phyloP scores from a whole-genome alignment of 1,140 invertebrate species.

The Dendroctonus valens region DNA sequence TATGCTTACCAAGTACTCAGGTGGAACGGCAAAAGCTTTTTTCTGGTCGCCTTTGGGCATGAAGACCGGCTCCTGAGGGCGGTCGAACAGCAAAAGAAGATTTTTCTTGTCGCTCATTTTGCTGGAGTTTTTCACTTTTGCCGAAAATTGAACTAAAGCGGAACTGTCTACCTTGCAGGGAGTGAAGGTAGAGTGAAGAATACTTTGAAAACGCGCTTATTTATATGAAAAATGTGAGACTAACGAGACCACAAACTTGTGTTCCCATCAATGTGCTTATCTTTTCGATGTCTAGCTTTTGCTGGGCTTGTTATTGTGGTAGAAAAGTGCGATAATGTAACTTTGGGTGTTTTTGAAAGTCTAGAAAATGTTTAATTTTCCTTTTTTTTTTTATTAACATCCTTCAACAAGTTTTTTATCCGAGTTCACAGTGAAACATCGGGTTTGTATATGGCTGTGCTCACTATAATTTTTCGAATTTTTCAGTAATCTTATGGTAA shows the following conservation, averaged over 20 bases:
- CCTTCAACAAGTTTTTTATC: too few species aligned
- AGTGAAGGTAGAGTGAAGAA: neutral
- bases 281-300: too few species aligned
- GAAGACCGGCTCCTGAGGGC: constrained; percentile 71
- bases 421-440: too few species aligned
- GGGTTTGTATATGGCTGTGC: too few species aligned
- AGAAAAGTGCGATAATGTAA: too few species aligned
- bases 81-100: constrained; percentile 65
- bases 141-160: neutral
- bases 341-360: too few species aligned
- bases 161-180: neutral
- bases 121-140: neutral
- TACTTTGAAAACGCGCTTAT: neutral
- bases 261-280: neutral
- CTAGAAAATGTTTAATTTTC: too few species aligned
- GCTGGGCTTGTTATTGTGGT: too few species aligned
- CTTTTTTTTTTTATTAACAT: too few species aligned
- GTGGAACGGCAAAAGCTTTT: constrained; percentile 61
- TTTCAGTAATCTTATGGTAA: too few species aligned
- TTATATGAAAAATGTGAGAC: constrained; percentile 1
- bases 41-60: constrained; percentile 61
- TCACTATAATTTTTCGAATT: too few species aligned
- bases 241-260: neutral
- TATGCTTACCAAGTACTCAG: constrained; percentile 46
- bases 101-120: constrained; percentile 48